Percentiles rank a stretch among this genome's conserved stretches.
Evolutionary conservation across 2,888 invertebrate genomes (phyloP).

Genomic region (Cordilura impudica): DNA sequence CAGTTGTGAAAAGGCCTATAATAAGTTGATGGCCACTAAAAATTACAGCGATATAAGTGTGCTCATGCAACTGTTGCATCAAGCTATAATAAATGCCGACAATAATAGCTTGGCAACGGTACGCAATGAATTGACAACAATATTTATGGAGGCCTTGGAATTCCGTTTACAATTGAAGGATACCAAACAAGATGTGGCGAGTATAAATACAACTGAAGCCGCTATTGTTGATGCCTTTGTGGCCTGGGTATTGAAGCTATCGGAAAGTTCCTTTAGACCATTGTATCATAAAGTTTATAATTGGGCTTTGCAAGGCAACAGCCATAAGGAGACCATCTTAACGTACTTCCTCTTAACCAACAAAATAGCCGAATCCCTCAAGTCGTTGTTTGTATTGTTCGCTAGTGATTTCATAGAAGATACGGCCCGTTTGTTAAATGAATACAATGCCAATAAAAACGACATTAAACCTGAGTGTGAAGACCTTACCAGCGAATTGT

Average conservation of each 20-base stretch:
- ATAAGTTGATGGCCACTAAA: constrained; percentile 79
- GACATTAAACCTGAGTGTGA: constrained; percentile 79
- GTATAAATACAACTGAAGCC: constrained; percentile 83
- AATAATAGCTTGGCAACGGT: constrained; percentile 83
- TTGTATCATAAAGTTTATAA: constrained; percentile 91
- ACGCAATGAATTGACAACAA: constrained; percentile 84
- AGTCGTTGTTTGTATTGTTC: constrained; percentile 93
- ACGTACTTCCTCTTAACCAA: constrained; percentile 88
- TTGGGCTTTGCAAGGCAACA: constrained; percentile 83
- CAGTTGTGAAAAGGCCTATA: constrained; percentile 83
- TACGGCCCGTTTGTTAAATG: constrained; percentile 85
- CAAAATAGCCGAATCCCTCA: constrained; percentile 88
- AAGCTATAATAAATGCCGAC: constrained; percentile 83
- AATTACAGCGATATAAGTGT: constrained; percentile 82
- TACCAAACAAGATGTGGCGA: constrained; percentile 70
- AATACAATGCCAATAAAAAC: constrained; percentile 81
- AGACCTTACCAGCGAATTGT: constrained; percentile 70
- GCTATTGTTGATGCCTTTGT: constrained; percentile 88
- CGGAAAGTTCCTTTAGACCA: constrained; percentile 92
- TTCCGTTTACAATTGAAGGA: constrained; percentile 81
- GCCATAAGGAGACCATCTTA: constrained; percentile 78
- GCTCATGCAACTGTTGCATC: constrained; percentile 87
- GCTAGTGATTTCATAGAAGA: constrained; percentile 91
- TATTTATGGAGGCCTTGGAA: constrained; percentile 86
- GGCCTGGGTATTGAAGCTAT: constrained; percentile 89